Conservation (phyloP, 2,888 invertebrate species). For the Agriotes lineatus region DNA sequence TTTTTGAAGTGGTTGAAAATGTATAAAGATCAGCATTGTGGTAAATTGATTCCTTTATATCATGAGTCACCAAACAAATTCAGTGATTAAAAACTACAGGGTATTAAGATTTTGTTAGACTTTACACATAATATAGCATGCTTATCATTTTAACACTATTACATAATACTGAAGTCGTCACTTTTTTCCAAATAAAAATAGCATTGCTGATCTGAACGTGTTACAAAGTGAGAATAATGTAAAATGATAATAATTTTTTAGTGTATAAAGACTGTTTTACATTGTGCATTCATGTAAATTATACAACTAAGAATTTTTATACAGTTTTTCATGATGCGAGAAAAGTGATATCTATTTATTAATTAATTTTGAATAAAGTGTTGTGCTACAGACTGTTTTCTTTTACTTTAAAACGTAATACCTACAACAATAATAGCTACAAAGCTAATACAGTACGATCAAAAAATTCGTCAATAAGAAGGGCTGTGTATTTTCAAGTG, state of each 20-base stretch:
- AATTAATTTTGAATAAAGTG: slow-evolving; percentile 16
- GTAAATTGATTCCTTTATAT: no score
- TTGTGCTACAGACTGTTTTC: neutral
- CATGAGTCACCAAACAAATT: no score
- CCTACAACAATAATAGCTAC: neutral
- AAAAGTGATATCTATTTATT: slow-evolving; percentile 24
- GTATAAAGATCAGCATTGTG: neutral
- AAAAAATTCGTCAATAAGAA: no score
- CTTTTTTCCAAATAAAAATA: neutral
- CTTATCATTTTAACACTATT: no score
- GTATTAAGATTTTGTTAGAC: no score
- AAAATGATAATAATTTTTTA: neutral
- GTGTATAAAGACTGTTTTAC: neutral
- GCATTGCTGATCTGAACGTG: neutral
- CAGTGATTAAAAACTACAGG: no score
- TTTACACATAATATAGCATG: no score
- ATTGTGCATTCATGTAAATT: neutral
- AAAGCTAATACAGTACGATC: neutral
- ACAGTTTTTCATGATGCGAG: slow-evolving; percentile 1
- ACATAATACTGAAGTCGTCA: no score
- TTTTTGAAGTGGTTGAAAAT: slow-evolving; percentile 34
- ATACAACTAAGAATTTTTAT: neutral
- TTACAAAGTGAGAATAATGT: neutral
- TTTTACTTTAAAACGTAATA: neutral
- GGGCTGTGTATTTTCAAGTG: no score